Conservation (phyloP, 2,888 invertebrate species). For the Tanypteryx hageni region DNA sequence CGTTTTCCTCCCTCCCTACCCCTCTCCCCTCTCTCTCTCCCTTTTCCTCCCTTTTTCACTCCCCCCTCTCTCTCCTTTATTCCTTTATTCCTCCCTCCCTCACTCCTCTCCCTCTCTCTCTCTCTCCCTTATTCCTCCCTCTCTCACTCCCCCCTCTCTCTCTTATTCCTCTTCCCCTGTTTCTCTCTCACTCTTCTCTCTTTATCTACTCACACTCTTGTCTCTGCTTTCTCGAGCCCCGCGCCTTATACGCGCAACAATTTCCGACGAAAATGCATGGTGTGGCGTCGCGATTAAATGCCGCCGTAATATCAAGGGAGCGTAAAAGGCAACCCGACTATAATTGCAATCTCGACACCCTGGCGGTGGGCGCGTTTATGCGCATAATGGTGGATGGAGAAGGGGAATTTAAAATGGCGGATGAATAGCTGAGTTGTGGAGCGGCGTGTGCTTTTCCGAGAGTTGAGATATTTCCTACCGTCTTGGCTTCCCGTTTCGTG, state of each 20-base stretch:
- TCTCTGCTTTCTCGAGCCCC: neutral
- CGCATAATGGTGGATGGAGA: neutral
- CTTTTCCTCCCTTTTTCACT: neutral
- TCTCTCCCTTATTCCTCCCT: neutral
- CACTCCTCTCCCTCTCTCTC: neutral
- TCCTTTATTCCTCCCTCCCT: too few relatives aligned
- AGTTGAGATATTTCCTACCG: neutral
- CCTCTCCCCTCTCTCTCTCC: too few relatives aligned
- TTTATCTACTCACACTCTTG: neutral
- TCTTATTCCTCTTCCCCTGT: too few relatives aligned
- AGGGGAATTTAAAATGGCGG: neutral
- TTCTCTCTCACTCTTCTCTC: neutral
- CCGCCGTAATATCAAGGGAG: neutral
- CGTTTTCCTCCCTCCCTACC: too few relatives aligned
- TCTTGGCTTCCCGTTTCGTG: neutral
- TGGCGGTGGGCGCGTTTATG: neutral
- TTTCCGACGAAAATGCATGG: neutral
- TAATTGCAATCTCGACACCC: constrained; percentile 22
- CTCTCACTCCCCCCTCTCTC: neutral
- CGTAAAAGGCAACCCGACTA: neutral
- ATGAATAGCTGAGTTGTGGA: neutral
- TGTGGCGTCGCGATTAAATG: neutral
- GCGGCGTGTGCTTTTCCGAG: too few relatives aligned
- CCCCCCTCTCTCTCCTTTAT: neutral
- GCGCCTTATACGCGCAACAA: neutral